A percentile compares a stretch with the other conserved stretches of the same genome.
Conservation (phyloP, 2,888 invertebrate genomes). For the Plagodis pulveraria region DNA sequence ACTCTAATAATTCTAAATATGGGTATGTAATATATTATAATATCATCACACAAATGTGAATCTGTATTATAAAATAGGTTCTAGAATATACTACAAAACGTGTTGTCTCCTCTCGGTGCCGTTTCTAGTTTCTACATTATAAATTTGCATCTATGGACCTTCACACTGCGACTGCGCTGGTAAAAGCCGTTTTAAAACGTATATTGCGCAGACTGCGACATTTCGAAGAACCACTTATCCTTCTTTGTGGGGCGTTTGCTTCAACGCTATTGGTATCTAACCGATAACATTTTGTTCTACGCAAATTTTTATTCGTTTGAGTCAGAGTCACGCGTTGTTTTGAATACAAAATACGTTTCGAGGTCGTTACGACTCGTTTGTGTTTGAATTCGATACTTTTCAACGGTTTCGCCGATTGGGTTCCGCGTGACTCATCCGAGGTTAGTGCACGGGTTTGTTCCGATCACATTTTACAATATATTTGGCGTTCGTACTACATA, state of each 20-base stretch:
- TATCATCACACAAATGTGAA: constrained; percentile 6
- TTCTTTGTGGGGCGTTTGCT: constrained; percentile 21
- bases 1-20: too few species aligned
- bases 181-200: constrained; percentile 26
- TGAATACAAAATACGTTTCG: constrained; percentile 37
- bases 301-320: constrained; percentile 24
- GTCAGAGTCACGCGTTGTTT: constrained; percentile 33
- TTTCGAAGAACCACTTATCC: constrained; percentile 29
- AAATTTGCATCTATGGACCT: constrained; percentile 43
- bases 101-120: constrained; percentile 40
- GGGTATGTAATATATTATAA: too few species aligned
- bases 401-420: constrained; percentile 59
- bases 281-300: constrained; percentile 27
- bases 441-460: constrained; percentile 60
- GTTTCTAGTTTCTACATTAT: constrained; percentile 40
- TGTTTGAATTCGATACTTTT: constrained; percentile 53
- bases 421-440: constrained; percentile 68
- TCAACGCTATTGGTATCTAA: constrained; percentile 25
- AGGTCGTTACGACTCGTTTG: constrained; percentile 38
- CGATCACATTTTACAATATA: constrained; percentile 47
- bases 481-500: constrained; percentile 9
- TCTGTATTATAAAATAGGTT: too few species aligned
- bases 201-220: constrained; percentile 21
- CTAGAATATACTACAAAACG: constrained; percentile 19
- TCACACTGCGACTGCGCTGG: constrained; percentile 23